phyloP scores from a whole-genome alignment of 2,797 vertebrate genomes.

The Rhincodon typus region DNA sequence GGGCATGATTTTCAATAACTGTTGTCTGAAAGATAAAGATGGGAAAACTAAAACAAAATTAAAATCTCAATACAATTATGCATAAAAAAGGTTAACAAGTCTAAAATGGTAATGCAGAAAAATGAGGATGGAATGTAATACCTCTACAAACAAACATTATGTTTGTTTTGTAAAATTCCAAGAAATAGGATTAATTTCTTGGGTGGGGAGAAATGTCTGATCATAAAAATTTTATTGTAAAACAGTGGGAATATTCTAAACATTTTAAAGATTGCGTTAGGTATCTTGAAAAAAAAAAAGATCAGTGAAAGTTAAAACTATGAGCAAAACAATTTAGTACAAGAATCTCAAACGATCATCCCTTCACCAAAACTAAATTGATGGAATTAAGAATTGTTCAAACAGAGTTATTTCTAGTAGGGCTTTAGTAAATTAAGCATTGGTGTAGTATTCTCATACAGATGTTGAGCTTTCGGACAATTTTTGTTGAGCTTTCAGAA shows the following conservation, averaged over 20 bases:
- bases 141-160: not conserved
- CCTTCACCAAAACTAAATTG: not conserved
- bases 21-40: slow-evolving; percentile 87
- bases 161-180: not conserved
- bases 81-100: slow-evolving; percentile 41
- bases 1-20: slow-evolving; percentile 75
- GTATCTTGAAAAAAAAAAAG: not conserved
- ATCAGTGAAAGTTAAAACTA: not conserved
- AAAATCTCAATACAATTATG: slow-evolving; percentile 48
- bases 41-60: slow-evolving; percentile 54
- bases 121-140: slow-evolving; percentile 37
- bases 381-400: not conserved
- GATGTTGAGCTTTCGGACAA: not conserved
- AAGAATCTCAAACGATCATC: not conserved
- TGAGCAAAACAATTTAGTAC: not conserved
- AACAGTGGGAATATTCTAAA: not conserved
- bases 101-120: slow-evolving; percentile 36
- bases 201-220: not conserved
- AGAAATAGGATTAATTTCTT: not conserved
- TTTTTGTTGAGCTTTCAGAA: not conserved
- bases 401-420: not conserved
- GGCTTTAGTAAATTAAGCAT: not conserved
- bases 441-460: not conserved
- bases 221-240: not conserved
- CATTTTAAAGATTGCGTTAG: not conserved